Conservation (phyloP, 2,797 vertebrate genomes). For the Pteropus rufus region DNA sequence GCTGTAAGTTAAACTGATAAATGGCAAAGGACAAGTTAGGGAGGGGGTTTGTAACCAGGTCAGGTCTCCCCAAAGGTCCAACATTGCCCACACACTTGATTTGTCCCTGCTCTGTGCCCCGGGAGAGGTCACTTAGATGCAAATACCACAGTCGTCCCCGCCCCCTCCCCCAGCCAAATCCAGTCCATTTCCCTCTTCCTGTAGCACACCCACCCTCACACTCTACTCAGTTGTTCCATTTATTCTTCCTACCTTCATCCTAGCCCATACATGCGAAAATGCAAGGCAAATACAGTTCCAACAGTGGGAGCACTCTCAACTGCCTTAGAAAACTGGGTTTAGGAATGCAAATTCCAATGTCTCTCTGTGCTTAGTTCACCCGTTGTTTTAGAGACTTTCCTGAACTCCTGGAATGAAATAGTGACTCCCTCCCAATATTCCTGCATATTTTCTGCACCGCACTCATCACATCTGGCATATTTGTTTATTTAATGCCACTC, state of each 20-base stretch:
- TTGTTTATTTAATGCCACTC: not conserved
- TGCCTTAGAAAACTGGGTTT: not conserved
- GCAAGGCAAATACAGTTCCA: not conserved
- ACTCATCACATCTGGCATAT: not conserved
- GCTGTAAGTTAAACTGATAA: not conserved
- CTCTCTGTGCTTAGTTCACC: not conserved
- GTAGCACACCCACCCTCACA: rapidly evolving
- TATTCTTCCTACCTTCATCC: not conserved
- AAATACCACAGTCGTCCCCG: not conserved
- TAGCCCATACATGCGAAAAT: not conserved
- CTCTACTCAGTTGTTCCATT: not conserved
- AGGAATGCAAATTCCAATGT: not conserved
- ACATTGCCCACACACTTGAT: not conserved
- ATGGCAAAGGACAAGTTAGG: not conserved
- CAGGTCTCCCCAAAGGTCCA: not conserved
- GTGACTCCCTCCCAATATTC: not conserved
- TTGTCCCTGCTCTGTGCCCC: not conserved
- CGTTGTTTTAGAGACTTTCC: not conserved
- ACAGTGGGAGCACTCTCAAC: not conserved
- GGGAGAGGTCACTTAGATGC: not conserved
- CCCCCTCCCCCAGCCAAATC: not conserved
- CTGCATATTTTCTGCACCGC: not conserved
- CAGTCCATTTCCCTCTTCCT: not conserved
- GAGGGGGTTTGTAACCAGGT: not conserved
- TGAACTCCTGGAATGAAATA: not conserved